Percentiles rank a stretch among this genome's conserved stretches.
These are phyloP conservation scores for Agapornis canus DNA, from an alignment of 2,797 vertebrate genomes.

Conservation along the genomic window DNA sequence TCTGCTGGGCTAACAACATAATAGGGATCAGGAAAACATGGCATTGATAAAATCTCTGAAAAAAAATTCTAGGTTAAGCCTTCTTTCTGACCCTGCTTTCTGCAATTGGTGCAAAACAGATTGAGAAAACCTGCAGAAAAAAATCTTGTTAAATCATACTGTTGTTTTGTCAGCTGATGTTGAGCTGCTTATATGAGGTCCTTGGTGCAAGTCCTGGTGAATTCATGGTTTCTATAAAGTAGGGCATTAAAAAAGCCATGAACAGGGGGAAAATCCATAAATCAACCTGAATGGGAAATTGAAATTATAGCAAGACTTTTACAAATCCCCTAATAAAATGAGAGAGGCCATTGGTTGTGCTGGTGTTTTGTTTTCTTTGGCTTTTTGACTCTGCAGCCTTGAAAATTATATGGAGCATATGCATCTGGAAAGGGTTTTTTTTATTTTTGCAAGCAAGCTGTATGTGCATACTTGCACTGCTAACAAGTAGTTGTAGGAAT, in stretches of 20 bases:
- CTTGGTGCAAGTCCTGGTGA: slow-evolving; percentile 39
- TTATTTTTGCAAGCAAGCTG: not conserved
- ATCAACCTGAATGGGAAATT: slow-evolving; percentile 8
- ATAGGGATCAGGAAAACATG: slow-evolving; percentile 65
- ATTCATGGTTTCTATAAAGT: slow-evolving; percentile 28
- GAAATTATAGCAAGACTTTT: slow-evolving; percentile 45
- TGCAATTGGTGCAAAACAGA: slow-evolving; percentile 44
- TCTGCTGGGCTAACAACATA: slow-evolving; percentile 73
- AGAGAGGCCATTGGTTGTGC: not conserved
- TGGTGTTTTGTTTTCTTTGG: not conserved
- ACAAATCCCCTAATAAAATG: not conserved
- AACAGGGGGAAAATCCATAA: slow-evolving; percentile 25
- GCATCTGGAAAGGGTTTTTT: not conserved
- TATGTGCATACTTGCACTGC: not conserved
- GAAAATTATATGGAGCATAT: not conserved
- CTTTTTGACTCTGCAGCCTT: not conserved
- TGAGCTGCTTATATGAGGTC: slow-evolving; percentile 13
- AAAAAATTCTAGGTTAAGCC: slow-evolving; percentile 46
- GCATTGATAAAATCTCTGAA: slow-evolving; percentile 49
- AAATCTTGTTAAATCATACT: slow-evolving; percentile 43
- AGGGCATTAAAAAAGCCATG: not conserved
- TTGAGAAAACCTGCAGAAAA: slow-evolving; percentile 27
- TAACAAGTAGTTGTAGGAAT: not conserved
- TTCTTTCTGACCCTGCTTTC: slow-evolving; percentile 48
- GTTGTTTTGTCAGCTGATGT: slow-evolving; percentile 25